Evolutionary conservation across 2,797 vertebrate genomes (phyloP), one percentile per base, ranked within the genome.

Genomic region (Helostoma temminkii): DNA sequence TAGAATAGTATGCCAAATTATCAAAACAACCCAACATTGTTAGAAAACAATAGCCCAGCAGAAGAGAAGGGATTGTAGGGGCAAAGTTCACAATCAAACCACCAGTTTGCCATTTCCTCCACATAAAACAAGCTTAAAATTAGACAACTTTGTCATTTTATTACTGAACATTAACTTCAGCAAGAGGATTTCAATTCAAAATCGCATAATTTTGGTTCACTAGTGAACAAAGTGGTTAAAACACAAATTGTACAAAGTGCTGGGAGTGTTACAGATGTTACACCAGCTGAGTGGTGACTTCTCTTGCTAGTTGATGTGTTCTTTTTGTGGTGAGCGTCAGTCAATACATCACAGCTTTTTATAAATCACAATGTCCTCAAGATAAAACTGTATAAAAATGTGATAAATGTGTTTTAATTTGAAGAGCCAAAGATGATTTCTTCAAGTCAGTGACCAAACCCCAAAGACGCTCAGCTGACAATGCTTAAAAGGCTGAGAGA

Each of bases 51-150:
- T 9, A 24, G 74, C 71, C 46, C 50, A 80, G 64, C 64, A 68
- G 36, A 71, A 78, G 49, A 78, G 53, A 57, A 68, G 62, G 81
- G 81, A 83, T 74, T 82, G 71, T 25, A 60, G 63, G 67, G 50
- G 74, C 74, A 89, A 89, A 88, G 89, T 68, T 86, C 82, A 79
- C 53, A 68, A 52, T 30, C 30, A 69, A 46, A 66, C 52, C 34
- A 28, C 36, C 42, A n/a, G 55, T 73, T 69, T 55, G 53, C 11
- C 9, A 55, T 71, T 76, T 75, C 18, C 34, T 48, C 19, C 14
- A 60, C 22, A 70, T 30, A 45, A 18, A 61, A 68, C 60, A 42
- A 24, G 57, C 34, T 50, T 25, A 47, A 74, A 66, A 47, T 22
- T 6, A 14, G 19, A 9, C 3, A 42, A 12, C 62, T 6, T 65